Evolutionary conservation across 2,888 invertebrate species (phyloP).

Genomic region (Sminthurides aquaticus): DNA sequence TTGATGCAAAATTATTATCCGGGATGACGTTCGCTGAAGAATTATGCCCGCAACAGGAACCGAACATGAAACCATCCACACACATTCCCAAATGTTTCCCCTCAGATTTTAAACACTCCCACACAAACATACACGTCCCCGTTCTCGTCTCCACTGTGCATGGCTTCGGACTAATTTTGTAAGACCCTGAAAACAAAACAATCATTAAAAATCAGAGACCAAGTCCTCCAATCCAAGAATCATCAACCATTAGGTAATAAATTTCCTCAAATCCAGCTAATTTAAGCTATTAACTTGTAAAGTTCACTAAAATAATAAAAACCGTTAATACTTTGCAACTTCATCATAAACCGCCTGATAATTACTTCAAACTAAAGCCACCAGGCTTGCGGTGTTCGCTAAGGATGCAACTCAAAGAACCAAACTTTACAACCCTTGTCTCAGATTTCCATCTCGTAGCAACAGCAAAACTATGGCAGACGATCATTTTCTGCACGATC

Average conservation of each 20-base stretch:
- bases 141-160: constrained; percentile 39
- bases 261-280: background rate
- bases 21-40: constrained; percentile 35
- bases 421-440: too few relatives aligned
- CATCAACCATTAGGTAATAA: background rate
- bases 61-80: constrained; percentile 90
- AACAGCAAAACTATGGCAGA: too few relatives aligned
- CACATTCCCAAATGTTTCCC: constrained; percentile 87
- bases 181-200: constrained; percentile 45
- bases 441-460: too few relatives aligned
- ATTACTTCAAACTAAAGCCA: too few relatives aligned
- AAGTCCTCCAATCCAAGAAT: too few relatives aligned
- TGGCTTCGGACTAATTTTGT: constrained; percentile 68
- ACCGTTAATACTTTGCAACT: too few relatives aligned
- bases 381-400: too few relatives aligned
- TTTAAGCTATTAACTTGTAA: too few relatives aligned
- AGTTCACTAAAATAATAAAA: too few relatives aligned
- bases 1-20: constrained; percentile 17
- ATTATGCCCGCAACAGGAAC: constrained; percentile 72
- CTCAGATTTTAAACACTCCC: constrained; percentile 85
- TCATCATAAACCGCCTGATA: too few relatives aligned
- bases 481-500: too few relatives aligned
- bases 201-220: background rate
- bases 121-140: constrained; percentile 92
- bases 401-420: too few relatives aligned